Evolutionary conservation across 2,113 vertebrate genomes (phyloP).

Genomic region (Callaeas wilsoni): DNA sequence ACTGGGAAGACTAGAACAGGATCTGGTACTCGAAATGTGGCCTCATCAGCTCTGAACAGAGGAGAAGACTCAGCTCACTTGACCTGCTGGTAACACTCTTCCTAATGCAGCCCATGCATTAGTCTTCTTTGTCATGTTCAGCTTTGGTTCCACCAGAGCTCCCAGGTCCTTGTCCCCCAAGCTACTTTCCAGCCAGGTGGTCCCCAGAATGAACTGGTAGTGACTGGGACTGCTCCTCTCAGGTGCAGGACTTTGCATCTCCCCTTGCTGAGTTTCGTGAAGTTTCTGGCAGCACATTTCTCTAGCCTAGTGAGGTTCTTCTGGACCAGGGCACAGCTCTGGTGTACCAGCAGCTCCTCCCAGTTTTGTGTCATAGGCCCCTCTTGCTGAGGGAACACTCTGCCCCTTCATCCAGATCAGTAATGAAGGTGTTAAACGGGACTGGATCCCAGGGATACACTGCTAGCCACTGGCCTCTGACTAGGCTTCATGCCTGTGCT

Average conservation of each 20-base stretch:
- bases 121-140: background rate
- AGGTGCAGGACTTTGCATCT: background rate
- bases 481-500: background rate
- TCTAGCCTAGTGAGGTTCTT: background rate
- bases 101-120: background rate
- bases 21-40: background rate
- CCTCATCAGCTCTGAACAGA: background rate
- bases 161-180: background rate
- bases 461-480: background rate
- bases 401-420: background rate
- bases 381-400: background rate
- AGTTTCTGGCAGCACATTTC: background rate
- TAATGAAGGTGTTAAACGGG: background rate
- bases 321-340: background rate
- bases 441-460: background rate
- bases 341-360: background rate
- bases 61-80: background rate
- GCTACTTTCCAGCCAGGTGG: background rate
- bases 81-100: background rate
- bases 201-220: background rate
- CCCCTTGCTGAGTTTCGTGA: accelerated
- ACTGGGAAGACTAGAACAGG: background rate
- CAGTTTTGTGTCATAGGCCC: background rate
- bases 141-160: background rate
- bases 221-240: background rate